Evolutionary conservation across 2,113 vertebrate genomes (phyloP).

Genomic region (Synchiropus splendidus): DNA sequence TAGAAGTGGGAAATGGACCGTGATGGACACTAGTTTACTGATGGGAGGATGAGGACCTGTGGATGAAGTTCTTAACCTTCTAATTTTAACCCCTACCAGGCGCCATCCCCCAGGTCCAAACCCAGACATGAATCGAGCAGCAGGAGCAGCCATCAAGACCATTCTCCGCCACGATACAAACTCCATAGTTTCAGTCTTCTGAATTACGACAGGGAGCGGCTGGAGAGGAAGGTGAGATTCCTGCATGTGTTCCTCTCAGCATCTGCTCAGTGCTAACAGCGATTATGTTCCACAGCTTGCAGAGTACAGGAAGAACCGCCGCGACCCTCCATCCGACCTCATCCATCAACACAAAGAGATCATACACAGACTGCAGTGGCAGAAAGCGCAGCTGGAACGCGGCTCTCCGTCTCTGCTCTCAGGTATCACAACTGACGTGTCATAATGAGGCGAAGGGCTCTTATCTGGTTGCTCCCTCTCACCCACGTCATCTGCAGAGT

Average conservation of each 20-base stretch:
- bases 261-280: constrained; percentile 11
- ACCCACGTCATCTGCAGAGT: constrained; percentile 58
- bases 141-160: constrained; percentile 34
- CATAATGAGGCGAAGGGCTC: no score
- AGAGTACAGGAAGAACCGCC: constrained; percentile 63
- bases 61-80: no score
- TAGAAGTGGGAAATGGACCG: no score
- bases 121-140: constrained; percentile 41
- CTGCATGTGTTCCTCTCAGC: not conserved
- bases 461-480: no score
- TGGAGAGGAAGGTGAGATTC: constrained; percentile 77
- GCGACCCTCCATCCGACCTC: constrained; percentile 66
- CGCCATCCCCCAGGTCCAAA: constrained; percentile 56
- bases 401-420: constrained; percentile 59
- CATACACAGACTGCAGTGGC: constrained; percentile 74
- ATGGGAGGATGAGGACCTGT: no score
- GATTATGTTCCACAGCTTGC: constrained; percentile 66
- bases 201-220: constrained; percentile 74
- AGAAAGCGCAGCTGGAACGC: constrained; percentile 73
- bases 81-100: no score
- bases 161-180: constrained; percentile 58
- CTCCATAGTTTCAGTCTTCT: constrained; percentile 81
- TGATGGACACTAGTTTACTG: no score
- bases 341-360: constrained; percentile 71
- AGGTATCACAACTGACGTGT: constrained; percentile 55